Conservation (phyloP, 2,113 vertebrate genomes). For the Charadrius vociferus region DNA sequence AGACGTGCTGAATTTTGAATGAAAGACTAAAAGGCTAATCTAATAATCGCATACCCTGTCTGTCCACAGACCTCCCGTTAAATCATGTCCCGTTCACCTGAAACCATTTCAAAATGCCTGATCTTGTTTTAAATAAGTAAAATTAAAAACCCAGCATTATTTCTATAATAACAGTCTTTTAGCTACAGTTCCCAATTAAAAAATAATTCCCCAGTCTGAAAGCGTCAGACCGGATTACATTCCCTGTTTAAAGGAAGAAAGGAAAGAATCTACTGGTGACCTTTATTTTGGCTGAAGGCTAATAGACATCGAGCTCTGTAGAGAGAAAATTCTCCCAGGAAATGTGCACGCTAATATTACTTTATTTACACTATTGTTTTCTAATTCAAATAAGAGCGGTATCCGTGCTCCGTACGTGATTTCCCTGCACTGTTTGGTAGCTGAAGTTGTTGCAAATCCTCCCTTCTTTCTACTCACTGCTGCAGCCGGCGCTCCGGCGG, state of each 20-base stretch:
- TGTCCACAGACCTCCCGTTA: not conserved
- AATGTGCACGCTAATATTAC: conserved; percentile 29
- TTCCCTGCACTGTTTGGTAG: not conserved
- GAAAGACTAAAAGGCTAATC: not conserved
- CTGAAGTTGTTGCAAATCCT: not conserved
- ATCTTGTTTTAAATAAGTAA: not conserved
- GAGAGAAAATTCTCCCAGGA: conserved; percentile 44
- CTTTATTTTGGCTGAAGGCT: conserved; percentile 74
- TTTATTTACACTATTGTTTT: conserved; percentile 62
- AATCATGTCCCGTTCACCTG: not conserved
- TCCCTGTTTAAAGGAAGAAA: conserved; percentile 47
- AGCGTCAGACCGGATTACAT: conserved; percentile 50
- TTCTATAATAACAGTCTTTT: not conserved
- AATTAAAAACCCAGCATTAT: not conserved
- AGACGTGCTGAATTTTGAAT: not conserved
- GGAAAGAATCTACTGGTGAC: conserved; percentile 61
- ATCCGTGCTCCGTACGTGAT: not conserved
- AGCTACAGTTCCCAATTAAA: conserved; percentile 16
- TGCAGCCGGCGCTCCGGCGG: fast-evolving
- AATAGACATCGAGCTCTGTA: conserved; percentile 35
- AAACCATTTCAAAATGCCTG: not conserved
- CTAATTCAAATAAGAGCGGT: conserved; percentile 54
- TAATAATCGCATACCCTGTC: not conserved
- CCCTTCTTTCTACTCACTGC: fast-evolving
- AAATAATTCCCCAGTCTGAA: conserved; percentile 51